Evolutionary conservation across 2,113 vertebrate genomes (phyloP).

Genomic region (Hydrolagus affinis): DNA sequence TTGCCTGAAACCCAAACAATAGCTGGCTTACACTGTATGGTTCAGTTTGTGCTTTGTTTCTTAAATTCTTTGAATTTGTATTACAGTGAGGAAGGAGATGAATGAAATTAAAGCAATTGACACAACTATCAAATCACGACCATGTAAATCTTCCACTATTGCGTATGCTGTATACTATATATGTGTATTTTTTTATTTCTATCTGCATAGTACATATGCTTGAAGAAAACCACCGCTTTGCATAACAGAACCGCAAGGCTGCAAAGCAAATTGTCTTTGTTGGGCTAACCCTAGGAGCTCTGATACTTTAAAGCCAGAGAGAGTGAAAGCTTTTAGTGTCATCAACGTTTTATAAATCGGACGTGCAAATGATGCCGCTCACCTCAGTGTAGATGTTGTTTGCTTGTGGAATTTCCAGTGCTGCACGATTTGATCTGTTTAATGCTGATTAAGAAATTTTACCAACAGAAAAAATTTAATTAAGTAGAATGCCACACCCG

Average conservation of each 20-base stretch:
- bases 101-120: constrained; percentile 23
- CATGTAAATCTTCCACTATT: constrained; percentile 7
- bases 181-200: too few relatives aligned
- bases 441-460: not conserved
- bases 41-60: not conserved
- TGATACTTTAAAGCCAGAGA: not conserved
- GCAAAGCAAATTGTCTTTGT: not conserved
- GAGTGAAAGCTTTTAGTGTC: constrained; percentile 2
- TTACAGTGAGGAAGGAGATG: constrained; percentile 16
- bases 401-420: not conserved
- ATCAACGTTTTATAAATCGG: not conserved
- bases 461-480: too few relatives aligned
- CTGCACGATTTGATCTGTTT: not conserved
- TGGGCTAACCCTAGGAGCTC: not conserved
- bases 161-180: not conserved
- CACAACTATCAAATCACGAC: not conserved
- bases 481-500: too few relatives aligned
- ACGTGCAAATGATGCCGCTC: not conserved
- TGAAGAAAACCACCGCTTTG: not conserved
- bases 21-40: constrained; percentile 4
- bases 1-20: constrained; percentile 25
- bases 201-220: not conserved
- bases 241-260: not conserved
- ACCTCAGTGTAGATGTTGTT: not conserved
- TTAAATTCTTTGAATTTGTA: not conserved